A percentile compares a stretch with the other conserved stretches of the same genome.
Evolutionary conservation across 2,113 vertebrate species (phyloP).

Genomic region (Aegotheles bennettii): DNA sequence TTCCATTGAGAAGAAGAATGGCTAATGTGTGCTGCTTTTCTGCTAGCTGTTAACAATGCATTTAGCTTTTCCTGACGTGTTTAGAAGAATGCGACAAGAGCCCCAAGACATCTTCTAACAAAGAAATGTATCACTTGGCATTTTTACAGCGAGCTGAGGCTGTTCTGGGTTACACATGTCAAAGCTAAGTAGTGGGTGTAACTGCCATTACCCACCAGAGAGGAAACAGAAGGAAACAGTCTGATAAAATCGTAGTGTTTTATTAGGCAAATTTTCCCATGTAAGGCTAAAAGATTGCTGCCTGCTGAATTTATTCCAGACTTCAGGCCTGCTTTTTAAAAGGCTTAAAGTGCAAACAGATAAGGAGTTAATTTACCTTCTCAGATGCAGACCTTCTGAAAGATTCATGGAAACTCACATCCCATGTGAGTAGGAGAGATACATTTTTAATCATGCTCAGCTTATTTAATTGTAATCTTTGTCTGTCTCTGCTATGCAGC

Average conservation of each 20-base stretch:
- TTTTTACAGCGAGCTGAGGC: background rate
- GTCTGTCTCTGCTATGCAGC: background rate
- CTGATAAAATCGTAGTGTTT: constrained; percentile 20
- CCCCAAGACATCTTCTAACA: constrained; percentile 21
- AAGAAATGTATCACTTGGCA: background rate
- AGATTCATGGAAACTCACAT: background rate
- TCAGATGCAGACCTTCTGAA: constrained; percentile 15
- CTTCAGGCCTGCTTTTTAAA: background rate
- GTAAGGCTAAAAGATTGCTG: constrained; percentile 5
- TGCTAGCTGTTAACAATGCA: constrained; percentile 17
- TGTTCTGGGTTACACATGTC: constrained; percentile 53
- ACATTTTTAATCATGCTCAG: background rate
- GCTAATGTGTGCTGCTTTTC: background rate
- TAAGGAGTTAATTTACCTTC: constrained; percentile 17
- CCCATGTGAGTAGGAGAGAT: background rate
- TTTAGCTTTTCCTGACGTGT: background rate
- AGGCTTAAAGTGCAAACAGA: background rate
- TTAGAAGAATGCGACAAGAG: constrained; percentile 26
- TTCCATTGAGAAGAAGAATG: constrained; percentile 32
- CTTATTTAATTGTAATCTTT: background rate
- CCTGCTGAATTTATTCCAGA: background rate
- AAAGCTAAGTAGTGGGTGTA: constrained; percentile 17
- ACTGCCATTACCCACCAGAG: constrained; percentile 25
- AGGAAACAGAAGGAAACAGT: constrained; percentile 43
- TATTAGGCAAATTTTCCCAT: constrained; percentile 18